Evolutionary conservation across 2,888 invertebrate genomes (phyloP), one percentile per base, ranked within the genome.

Genomic region (Sceliomorpha sp.): DNA sequence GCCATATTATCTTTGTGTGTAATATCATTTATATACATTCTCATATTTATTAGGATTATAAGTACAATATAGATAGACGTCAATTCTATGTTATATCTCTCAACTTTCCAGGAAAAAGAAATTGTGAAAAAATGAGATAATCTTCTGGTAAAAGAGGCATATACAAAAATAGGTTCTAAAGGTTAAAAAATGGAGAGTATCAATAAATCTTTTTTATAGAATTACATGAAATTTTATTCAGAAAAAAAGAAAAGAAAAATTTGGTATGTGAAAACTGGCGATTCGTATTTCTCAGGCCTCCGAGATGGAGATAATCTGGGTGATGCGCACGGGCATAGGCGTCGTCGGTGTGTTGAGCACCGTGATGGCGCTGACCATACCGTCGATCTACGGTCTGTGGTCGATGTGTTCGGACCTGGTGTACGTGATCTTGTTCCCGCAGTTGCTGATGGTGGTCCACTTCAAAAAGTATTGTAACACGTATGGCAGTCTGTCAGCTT

Each of bases 341-440:
- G 92, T 98, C 26, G 98, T 99, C 63, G 98, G 98, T 13, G 91
- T 95, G 17, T 90, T 99, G 77, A 95, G 96, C 77, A 98, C 98
- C 6, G 91, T 96, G 72, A 98, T 99, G 98, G 99, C 98, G 8
- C 92, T 99, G 78, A 97, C 97, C 72, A 98, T 99, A 80, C 96
- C 97, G 70, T 98, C 98, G 78, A 98, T 99, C 87, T 99, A 99
- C 89, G 98, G 97, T 7, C 91, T 99, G 60, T 99, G 98, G 98
- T 98, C 97, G 71, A 95, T 99, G 93, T 99, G 99, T 89, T 98
- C 98, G 37, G 99, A 99, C 90, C 91, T 99, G 87, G 98, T 99
- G 74, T 99, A 98, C 91, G 98, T 98, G 77, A 98, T 99, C 85
- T 92, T 99, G 77, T 99, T 99, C 89, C 99, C 99, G 0, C 99